Conservation (phyloP, 1,140 invertebrate species). For the Drosophila ananassae region DNA sequence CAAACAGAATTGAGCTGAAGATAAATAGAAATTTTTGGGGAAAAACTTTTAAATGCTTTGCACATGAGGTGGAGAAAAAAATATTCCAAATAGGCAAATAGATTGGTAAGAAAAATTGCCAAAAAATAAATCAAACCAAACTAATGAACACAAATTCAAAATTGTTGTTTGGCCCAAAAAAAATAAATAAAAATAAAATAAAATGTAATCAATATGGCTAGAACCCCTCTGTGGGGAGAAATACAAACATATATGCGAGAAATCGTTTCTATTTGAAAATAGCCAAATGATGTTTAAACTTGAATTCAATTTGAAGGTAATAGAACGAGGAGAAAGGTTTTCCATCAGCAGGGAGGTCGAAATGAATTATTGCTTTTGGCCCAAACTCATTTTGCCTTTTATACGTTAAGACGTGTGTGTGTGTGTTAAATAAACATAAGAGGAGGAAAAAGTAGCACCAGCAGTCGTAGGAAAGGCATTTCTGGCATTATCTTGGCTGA, state of each 20-base stretch:
- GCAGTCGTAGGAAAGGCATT: constrained; percentile 5
- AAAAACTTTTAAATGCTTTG: constrained; percentile 29
- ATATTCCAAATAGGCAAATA: not conserved
- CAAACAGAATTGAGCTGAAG: not conserved
- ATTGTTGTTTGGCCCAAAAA: not conserved
- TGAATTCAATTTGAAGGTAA: constrained; percentile 66
- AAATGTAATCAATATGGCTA: constrained; percentile 69
- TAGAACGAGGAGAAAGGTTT: constrained; percentile 51
- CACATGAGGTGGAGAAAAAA: constrained; percentile 20
- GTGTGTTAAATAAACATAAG: constrained; percentile 57
- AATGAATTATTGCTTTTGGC: constrained; percentile 74
- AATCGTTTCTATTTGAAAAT: constrained; percentile 62
- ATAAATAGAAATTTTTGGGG: not conserved
- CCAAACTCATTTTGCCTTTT: constrained; percentile 47
- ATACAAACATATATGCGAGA: constrained; percentile 16
- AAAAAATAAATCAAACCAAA: constrained; percentile 42
- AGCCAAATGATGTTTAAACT: constrained; percentile 59
- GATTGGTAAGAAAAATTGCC: constrained; percentile 2
- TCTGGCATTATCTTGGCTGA: constrained; percentile 45
- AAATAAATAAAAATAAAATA: constrained; percentile 37
- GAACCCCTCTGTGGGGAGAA: constrained; percentile 4
- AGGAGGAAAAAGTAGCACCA: constrained; percentile 9
- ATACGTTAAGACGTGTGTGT: not conserved
- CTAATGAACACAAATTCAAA: constrained; percentile 63
- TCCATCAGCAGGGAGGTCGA: constrained; percentile 61